Conservation (phyloP, 2,113 vertebrate genomes). For the Chascanopsetta lugubris region DNA sequence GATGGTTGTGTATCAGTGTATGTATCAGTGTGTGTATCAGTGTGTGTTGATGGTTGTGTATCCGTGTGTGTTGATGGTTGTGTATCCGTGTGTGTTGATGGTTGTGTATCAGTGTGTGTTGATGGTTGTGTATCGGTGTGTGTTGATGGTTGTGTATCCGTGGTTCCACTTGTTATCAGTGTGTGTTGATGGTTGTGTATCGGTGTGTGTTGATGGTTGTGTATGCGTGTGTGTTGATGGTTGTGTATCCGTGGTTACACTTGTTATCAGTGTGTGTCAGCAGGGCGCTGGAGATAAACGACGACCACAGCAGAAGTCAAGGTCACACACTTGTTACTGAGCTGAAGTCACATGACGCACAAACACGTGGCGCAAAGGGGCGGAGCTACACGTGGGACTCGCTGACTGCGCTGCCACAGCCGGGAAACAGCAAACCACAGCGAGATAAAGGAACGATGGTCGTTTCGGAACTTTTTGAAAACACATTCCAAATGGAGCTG, state of each 20-base stretch:
- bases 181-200: background rate
- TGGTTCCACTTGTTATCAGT: constrained; percentile 6
- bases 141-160: background rate
- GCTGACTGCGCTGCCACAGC: too few relatives aligned
- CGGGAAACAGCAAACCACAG: too few relatives aligned
- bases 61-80: background rate
- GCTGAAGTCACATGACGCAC: background rate
- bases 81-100: constrained; percentile 24
- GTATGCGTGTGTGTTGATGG: too few relatives aligned
- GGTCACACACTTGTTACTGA: constrained; percentile 2
- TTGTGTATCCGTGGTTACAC: background rate
- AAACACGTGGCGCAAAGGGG: background rate
- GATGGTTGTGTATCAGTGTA: background rate
- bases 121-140: constrained; percentile 10
- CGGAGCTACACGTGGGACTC: too few relatives aligned
- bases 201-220: too few relatives aligned
- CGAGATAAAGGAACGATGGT: too few relatives aligned
- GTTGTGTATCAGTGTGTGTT: background rate
- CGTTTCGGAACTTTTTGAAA: too few relatives aligned
- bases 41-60: background rate
- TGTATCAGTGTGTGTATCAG: constrained; percentile 14
- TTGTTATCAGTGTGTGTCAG: constrained; percentile 28
- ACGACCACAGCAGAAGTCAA: constrained; percentile 18
- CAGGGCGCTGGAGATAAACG: constrained; percentile 20
- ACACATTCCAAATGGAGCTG: too few relatives aligned